Base-by-base conservation (phyloP, 2,113 vertebrate genomes). In the Mustela nigripes region DNA sequence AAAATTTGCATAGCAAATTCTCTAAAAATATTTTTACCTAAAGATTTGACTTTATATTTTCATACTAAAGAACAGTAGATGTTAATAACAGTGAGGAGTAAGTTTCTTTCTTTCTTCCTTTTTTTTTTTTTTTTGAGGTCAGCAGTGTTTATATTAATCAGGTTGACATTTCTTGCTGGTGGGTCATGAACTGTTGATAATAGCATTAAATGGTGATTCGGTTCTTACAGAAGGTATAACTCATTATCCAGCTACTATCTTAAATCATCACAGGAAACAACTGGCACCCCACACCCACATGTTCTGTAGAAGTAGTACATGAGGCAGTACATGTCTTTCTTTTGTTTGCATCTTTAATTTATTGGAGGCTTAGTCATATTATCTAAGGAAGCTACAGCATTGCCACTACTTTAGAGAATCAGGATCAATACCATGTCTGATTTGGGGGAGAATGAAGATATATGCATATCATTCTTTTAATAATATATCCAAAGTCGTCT, bases 141-240 rank as follows among this genome's bases (percentile, higher is more conserved):
- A 99, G 97, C 85, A 97, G 97, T 98, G 94, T 98, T 99, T 98
- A 98, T 97, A 99, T 99, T 99, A 98, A 99, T 99, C 99, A 99
- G 98, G 98, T 96, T 99, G 99, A 98, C 98, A 99, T 98, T 99
- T 99, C 98, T 98, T 99, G 99, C 98, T 98, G 98, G 98, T 98
- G 98, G 99, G 98, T 99, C 99, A 98, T 99, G 99, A 99, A 99
- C 99, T 99, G 98, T 99, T 99, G 99, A 99, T 99, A 99, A 99
- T 99, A 98, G 98, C 98, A 98, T 99, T 99, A 99, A 99, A 98
- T 99, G 98, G 98, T 98, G 98, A 99, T 98, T 99, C 97, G 85
- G 97, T 99, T 99, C 98, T 98, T 98, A 97, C 97, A 95, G 98
- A 98, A 98, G 99, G 98, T 98, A 97, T 98, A 98, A 98, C 98